Percentiles rank a stretch among this genome's conserved stretches.
These are phyloP conservation scores for Bergia sp. DNA, from an alignment of 92 coral and sea anemone genomes.

Conservation along the genomic window DNA sequence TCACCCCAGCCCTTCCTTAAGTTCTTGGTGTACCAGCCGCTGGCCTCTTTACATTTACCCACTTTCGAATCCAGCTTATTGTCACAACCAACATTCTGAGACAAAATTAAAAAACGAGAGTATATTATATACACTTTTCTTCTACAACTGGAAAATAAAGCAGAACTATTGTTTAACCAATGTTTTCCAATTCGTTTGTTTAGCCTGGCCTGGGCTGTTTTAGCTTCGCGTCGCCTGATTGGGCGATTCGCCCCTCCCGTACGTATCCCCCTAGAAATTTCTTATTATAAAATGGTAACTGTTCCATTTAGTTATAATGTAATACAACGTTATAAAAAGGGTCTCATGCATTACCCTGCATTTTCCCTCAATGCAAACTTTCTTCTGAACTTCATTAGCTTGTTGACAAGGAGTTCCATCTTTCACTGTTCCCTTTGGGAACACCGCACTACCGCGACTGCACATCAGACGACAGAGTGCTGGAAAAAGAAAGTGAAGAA, in stretches of 20 bases:
- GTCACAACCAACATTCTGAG: slow-evolving; percentile 38
- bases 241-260: no score
- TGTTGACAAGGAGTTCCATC: slow-evolving; percentile 61
- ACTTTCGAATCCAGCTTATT: slow-evolving; percentile 28
- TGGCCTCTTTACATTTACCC: slow-evolving; percentile 8
- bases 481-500: background rate
- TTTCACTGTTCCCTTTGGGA: slow-evolving; percentile 12
- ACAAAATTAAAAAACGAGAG: background rate
- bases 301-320: no score
- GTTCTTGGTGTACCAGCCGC: background rate
- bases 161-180: no score
- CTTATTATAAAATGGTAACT: no score
- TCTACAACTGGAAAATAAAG: background rate
- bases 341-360: slow-evolving; percentile 52
- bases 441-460: background rate
- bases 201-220: no score
- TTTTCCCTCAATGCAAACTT: slow-evolving; percentile 62
- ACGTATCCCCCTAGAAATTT: no score
- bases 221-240: no score
- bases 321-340: no score
- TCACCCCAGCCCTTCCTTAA: slow-evolving; percentile 15
- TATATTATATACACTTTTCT: background rate
- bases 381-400: slow-evolving; percentile 10
- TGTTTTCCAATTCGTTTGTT: no score
- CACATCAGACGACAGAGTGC: slow-evolving; percentile 52